Evolutionary conservation across 2,888 invertebrate genomes (phyloP), one percentile per base, ranked within the genome.

Genomic region (Alloscopus bannaensis): DNA sequence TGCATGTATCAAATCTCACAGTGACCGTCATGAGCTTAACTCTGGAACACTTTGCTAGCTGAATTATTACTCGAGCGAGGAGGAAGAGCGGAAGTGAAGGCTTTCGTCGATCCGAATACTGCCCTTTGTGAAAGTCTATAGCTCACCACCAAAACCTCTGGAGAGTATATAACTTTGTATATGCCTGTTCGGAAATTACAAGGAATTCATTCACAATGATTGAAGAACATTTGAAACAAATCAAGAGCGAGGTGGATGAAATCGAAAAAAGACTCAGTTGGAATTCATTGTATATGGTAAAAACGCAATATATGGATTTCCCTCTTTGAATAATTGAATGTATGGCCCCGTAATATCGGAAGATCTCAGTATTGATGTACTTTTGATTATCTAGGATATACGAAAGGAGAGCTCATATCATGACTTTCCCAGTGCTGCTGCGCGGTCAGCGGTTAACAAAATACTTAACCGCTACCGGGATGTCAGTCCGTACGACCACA

Each of bases 401-500:
- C 91, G 93, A 50, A 91, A 92, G 83, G 92, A 92, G 88, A 93
- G 93, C 88, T 91, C 91, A 78, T 90, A 90, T 81, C 92, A 88
- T 85, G 87, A 89, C 28, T 89, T 87, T 81, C 87, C 89, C n/a
- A 87, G 89, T 68, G 87, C 88, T 76, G 95, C 94, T 88, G 94
- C 95, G 6, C 92, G 92, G 87, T 94, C 93, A 87, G 91, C 92
- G 4, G 91, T 93, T 87, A 96, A 96, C 88, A 93, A 94, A 88
- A 91, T 91, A 79, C 89, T 97, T 84, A 98, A 98, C 89, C 92
- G 98, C 86, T 98, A 98, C 89, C 91, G 96, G 87, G 98, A 98
- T 91, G 98, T 98, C 8, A 95, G 94, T 88, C 98, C 98, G 0
- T 98, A 95, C 88, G 98, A 98, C 89, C 97, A 98, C 88, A 95